A percentile compares a stretch with the other conserved stretches of the same genome.
Evolutionary conservation across 2,888 invertebrate genomes (phyloP).

Genomic region (Lepas anatifera): DNA sequence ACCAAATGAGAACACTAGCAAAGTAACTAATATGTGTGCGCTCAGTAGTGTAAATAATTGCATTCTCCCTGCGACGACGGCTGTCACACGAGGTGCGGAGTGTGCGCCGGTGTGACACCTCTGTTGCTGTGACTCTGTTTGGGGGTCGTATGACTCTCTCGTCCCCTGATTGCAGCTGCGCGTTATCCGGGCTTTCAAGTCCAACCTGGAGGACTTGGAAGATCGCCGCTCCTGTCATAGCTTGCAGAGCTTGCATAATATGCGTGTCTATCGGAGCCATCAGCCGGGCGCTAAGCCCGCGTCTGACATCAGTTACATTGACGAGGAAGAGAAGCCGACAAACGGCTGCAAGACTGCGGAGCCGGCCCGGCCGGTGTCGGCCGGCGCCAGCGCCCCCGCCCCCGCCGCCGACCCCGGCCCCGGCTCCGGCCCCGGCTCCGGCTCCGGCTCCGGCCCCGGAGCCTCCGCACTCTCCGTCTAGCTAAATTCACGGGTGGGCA

Average conservation of each 20-base stretch:
- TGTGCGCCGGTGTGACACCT: background rate
- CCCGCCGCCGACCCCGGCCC: no score
- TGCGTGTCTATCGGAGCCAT: slow-evolving; percentile 63
- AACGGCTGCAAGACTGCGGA: background rate
- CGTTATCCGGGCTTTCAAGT: slow-evolving; percentile 99
- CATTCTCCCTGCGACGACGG: background rate
- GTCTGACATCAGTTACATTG: slow-evolving; percentile 73
- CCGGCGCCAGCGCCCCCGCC: background rate
- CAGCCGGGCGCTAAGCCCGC: slow-evolving; percentile 58
- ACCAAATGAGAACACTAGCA: no score
- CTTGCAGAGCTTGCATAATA: slow-evolving; percentile 83
- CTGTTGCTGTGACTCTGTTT: slow-evolving; percentile 9
- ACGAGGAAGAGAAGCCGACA: slow-evolving; percentile 45
- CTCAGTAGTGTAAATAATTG: no score
- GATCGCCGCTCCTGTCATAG: slow-evolving; percentile 97
- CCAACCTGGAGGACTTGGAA: slow-evolving; percentile 97
- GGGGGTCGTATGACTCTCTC: slow-evolving; percentile 19
- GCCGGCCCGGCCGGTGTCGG: background rate
- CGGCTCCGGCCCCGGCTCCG: background rate
- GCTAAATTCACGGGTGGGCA: slow-evolving; percentile 7
- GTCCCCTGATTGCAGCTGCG: slow-evolving; percentile 84
- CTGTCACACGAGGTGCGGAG: background rate
- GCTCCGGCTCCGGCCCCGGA: background rate
- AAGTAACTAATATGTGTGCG: background rate
- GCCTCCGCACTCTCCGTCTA: background rate